Percentiles rank a stretch among this genome's conserved stretches.
These are phyloP conservation scores for Apodemia mormo DNA, from an alignment of 2,888 invertebrate genomes.

Conservation along the genomic window DNA sequence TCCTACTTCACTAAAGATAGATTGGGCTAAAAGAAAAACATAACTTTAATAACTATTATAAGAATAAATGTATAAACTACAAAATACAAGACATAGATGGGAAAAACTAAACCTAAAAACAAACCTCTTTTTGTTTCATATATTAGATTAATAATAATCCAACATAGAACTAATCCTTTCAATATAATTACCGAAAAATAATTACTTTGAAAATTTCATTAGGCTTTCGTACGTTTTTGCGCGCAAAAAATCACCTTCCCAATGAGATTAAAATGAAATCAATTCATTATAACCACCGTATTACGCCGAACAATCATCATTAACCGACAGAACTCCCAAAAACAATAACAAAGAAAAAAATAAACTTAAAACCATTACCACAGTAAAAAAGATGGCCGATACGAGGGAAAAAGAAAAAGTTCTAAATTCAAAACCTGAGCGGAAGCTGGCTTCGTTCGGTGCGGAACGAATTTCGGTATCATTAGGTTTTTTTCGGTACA, in stretches of 20 bases:
- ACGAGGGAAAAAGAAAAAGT: conserved; percentile 52
- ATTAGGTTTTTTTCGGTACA: conserved; percentile 58
- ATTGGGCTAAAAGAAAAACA: too few relatives aligned
- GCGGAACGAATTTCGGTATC: conserved; percentile 74
- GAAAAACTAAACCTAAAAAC: too few relatives aligned
- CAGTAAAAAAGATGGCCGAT: conserved; percentile 39
- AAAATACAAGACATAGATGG: too few relatives aligned
- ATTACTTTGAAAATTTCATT: conserved; percentile 40
- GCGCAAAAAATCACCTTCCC: conserved; percentile 37
- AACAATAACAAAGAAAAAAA: conserved; percentile 52
- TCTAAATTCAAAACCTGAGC: conserved; percentile 71
- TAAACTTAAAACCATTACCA: conserved; percentile 29
- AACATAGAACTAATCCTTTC: background rate
- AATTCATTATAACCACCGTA: conserved; percentile 57
- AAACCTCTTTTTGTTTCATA: too few relatives aligned
- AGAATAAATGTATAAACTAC: too few relatives aligned
- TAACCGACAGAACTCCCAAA: conserved; percentile 54
- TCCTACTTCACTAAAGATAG: too few relatives aligned
- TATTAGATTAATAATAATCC: too few relatives aligned
- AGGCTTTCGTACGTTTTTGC: conserved; percentile 36
- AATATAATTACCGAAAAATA: conserved; percentile 26
- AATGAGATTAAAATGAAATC: conserved; percentile 39
- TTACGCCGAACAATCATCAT: conserved; percentile 60
- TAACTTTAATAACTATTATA: too few relatives aligned
- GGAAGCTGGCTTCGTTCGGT: conserved; percentile 62